Base-by-base conservation (phyloP, 2,888 invertebrate species). In the Actias luna region DNA sequence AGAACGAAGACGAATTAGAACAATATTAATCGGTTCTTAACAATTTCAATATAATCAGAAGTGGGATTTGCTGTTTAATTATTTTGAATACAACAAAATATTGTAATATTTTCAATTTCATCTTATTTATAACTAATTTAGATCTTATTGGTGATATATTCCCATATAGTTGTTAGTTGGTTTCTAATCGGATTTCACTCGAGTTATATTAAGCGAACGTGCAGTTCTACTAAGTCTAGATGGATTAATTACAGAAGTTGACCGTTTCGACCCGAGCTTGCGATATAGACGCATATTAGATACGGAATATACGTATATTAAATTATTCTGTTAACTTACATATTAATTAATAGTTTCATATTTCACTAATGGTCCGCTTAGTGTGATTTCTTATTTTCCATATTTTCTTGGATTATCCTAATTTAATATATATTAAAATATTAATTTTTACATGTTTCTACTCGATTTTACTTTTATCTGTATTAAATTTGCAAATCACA, bases 161-260 rank as follows among this genome's bases (percentile, higher is more conserved):
- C 29, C 55, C 55, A n/a, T 55, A 29, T 55, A 55, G 16, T n/a
- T 55, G 1, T 52, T 55, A 55, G 29, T 55, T 27, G 29, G 39
- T 57, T 36, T 57, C 61, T 62, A 62, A 62, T 62, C 39, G 61
- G 61, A 62, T 62, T 58, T 31, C 31, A 29, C 58, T 58, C 16
- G 58, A 58, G 58, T 62, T 61, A 61, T 57, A 61, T 61, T 62
- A 42, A 58, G 52, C 31, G 58, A 61, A 18, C 39, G 39, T 22
- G n/a, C 29, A 55, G 55, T 55, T 55, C n/a, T 18, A 55, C n/a
- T 7, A 29, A 55, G 29, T 29, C 55, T 55, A 29, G 55, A 55
- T 29, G 55, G 55, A 55, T 55, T 55, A 55, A 55, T 55, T 55
- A 29, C 27, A 29, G 29, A 55, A 55, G 55, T 55, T 55, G 55